Evolutionary conservation across 1,140 invertebrate genomes (phyloP).

Genomic region (Drosophila subobscura): DNA sequence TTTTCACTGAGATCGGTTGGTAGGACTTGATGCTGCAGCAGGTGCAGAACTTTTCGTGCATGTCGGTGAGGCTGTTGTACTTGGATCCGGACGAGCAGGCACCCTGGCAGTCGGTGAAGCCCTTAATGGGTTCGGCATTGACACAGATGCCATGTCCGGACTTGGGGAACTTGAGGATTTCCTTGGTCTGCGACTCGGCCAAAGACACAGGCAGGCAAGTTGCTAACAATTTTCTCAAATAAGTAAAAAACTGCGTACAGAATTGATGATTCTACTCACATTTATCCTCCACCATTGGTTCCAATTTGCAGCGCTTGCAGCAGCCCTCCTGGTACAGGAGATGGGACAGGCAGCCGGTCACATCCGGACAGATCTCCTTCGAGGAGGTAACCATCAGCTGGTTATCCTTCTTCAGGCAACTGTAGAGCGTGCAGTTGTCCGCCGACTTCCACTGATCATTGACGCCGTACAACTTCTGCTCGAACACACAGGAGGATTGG

Average conservation of each 20-base stretch:
- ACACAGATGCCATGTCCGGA: conserved; percentile 86
- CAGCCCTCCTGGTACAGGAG: conserved; percentile 86
- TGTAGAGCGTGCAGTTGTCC: conserved; percentile 87
- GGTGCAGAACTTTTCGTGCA: conserved; percentile 77
- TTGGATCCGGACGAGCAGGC: conserved; percentile 87
- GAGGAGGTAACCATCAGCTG: conserved; percentile 85
- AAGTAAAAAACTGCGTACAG: not conserved
- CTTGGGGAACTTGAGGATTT: conserved; percentile 84
- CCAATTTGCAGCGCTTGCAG: conserved; percentile 86
- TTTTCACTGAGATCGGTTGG: conserved; percentile 67
- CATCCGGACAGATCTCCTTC: conserved; percentile 86
- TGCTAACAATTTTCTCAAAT: conserved; percentile 75
- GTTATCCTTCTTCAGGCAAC: conserved; percentile 62
- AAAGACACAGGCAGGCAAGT: conserved; percentile 85
- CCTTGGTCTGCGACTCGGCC: conserved; percentile 85
- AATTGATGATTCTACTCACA: conserved; percentile 49
- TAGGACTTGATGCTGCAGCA: conserved; percentile 77
- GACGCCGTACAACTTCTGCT: conserved; percentile 85
- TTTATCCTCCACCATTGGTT: conserved; percentile 82
- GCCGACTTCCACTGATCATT: conserved; percentile 86
- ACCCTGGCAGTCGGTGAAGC: conserved; percentile 88
- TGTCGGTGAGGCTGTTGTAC: conserved; percentile 84
- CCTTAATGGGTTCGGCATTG: conserved; percentile 85
- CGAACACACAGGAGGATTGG: conserved; percentile 87
- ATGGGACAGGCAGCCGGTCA: conserved; percentile 85